Conservation (phyloP, 2,888 invertebrate genomes). For the Diachrysia chrysitis region DNA sequence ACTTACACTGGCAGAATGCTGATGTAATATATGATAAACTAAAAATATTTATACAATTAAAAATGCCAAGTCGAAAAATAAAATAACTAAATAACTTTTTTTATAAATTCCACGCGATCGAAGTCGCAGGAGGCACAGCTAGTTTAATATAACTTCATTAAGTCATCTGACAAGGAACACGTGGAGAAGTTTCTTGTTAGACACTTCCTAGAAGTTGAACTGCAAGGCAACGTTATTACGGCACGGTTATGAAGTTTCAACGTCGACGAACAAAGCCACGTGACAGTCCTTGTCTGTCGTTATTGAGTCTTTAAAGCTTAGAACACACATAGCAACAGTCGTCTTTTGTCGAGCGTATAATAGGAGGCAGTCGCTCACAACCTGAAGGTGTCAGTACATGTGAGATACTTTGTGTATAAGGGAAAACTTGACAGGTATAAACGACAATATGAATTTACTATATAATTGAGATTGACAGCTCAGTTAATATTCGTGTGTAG, state of each 20-base stretch:
- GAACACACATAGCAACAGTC: slow-evolving; percentile 19
- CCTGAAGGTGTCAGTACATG: slow-evolving; percentile 10
- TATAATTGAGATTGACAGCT: not conserved
- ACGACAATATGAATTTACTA: not conserved
- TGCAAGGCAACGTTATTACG: slow-evolving; percentile 6
- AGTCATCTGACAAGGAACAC: not conserved
- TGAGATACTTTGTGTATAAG: slow-evolving; percentile 13
- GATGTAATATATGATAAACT: too few species aligned
- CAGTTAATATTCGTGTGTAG: not conserved
- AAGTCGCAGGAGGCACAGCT: too few species aligned
- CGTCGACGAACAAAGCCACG: slow-evolving; percentile 28
- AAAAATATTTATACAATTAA: too few species aligned
- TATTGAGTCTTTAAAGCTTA: slow-evolving; percentile 35
- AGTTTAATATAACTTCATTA: not conserved
- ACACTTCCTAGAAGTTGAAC: slow-evolving; percentile 19
- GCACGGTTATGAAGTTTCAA: slow-evolving; percentile 31
- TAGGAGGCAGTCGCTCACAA: slow-evolving; percentile 24
- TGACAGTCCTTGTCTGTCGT: slow-evolving; percentile 26
- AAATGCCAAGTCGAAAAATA: too few species aligned
- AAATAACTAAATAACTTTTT: too few species aligned
- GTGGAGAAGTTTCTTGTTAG: slow-evolving; percentile 9
- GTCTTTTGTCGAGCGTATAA: slow-evolving; percentile 39
- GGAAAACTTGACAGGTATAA: not conserved
- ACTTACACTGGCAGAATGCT: too few species aligned
- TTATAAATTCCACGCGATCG: too few species aligned